Percentiles rank a stretch among this genome's conserved stretches.
These are phyloP conservation scores for Taeniopygia guttata DNA, from an alignment of 2,797 vertebrate genomes.

Conservation along the genomic window DNA sequence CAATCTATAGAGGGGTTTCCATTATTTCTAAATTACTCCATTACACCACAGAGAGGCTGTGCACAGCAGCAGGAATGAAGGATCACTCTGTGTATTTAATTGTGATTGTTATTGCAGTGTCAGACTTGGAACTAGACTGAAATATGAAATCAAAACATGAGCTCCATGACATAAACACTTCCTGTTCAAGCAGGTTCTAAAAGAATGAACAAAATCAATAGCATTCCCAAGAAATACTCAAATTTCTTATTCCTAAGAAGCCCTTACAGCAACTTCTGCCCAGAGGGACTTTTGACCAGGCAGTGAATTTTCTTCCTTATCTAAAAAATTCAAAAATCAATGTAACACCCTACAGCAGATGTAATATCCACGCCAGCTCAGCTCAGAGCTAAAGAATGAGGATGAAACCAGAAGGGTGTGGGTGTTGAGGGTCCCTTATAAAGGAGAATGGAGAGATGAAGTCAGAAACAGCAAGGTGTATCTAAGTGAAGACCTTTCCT, in stretches of 20 bases:
- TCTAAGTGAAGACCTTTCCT: neutral
- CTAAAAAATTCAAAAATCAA: neutral
- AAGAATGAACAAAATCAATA: neutral
- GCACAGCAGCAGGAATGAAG: neutral
- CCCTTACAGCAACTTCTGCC: neutral
- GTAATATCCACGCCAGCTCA: neutral
- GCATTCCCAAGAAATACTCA: neutral
- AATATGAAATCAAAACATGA: neutral
- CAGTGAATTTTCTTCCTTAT: neutral
- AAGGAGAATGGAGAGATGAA: neutral
- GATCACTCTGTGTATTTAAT: accelerated
- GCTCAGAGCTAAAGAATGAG: neutral
- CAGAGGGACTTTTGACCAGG: neutral
- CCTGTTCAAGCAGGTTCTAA: neutral
- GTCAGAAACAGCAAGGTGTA: neutral
- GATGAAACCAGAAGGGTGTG: neutral
- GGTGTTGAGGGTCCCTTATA: neutral
- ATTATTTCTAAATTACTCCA: neutral
- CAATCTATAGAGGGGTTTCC: neutral
- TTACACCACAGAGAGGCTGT: neutral
- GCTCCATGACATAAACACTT: neutral
- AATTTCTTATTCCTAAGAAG: neutral
- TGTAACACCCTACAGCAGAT: neutral
- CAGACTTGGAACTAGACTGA: neutral
- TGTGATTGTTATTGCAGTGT: neutral